A percentile compares a stretch with the other conserved stretches of the same genome.
Conservation (phyloP, 2,113 vertebrate species). For the Syngnathus typhle region DNA sequence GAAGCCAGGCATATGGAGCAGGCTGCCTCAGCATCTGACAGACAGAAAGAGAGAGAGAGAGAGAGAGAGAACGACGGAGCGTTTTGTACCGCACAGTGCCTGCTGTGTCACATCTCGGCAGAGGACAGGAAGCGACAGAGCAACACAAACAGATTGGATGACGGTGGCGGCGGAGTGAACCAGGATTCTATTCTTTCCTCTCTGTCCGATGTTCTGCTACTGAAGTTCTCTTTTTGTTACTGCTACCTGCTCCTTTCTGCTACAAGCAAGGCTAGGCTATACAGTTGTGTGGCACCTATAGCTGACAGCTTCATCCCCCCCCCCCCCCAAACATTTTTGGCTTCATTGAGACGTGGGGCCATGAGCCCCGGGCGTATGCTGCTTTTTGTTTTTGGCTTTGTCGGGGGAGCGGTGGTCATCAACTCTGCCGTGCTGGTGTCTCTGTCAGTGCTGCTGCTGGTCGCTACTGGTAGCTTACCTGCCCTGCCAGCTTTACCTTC, state of each 20-base stretch:
- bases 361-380: constrained; percentile 99
- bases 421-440: constrained; percentile 96
- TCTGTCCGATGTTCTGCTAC: neutral
- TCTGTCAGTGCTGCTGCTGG: constrained; percentile 94
- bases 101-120: constrained; percentile 32
- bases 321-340: neutral
- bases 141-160: constrained; percentile 14
- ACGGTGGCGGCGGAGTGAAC: constrained; percentile 17
- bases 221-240: constrained; percentile 6
- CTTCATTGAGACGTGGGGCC: constrained; percentile 78
- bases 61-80: constrained; percentile 37
- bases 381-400: constrained; percentile 99
- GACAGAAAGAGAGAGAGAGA: constrained; percentile 24
- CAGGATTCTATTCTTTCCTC: constrained; percentile 1
- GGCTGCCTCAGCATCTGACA: constrained; percentile 67
- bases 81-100: constrained; percentile 40
- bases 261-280: constrained; percentile 8
- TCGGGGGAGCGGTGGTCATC: constrained; percentile 98
- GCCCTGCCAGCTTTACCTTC: constrained; percentile 81
- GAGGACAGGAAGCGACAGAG: constrained; percentile 24
- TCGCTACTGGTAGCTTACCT: constrained; percentile 82
- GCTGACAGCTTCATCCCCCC: constrained; percentile 26
- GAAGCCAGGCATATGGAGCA: constrained; percentile 55
- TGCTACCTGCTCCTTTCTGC: neutral
- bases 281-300: neutral